Base-by-base conservation (phyloP, 2,797 vertebrate species). In the Erethizon dorsatum region DNA sequence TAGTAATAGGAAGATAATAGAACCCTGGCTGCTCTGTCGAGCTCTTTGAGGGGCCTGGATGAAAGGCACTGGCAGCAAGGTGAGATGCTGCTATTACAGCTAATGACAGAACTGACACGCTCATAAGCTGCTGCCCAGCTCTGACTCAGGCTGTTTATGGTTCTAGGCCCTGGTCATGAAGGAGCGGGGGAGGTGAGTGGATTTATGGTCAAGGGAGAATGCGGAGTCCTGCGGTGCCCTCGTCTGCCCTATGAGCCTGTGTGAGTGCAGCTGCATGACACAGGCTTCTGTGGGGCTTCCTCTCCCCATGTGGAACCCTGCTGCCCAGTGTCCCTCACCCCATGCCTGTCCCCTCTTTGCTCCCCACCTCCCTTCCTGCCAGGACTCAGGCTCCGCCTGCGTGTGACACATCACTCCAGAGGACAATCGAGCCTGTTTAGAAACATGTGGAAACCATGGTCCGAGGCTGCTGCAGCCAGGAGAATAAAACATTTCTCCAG, bases 141-240 rank as follows among this genome's bases (percentile, higher is more conserved):
- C 97, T 98, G 98, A 98, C 96, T 98, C 98, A 98, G 93, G 94
- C 96, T 97, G 92, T 98, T 98, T 97, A 97, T 75, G 14, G 94
- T 97, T 95, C 95, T 71, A 67, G 92, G 83, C 73, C 92, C 94
- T 28, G 71, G 71, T 57, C 13, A 47, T 61, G 37, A 82, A 41
- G 22, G 41, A 45, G 57, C 59, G 47, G 54, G 52, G 47, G 13
- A 37, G 71, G 24, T 41, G 88, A 85, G 52, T 96, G 88, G 83
- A 88, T 71, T 79, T 94, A 57, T 80, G 91, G 88, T 69, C 5
- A n/a, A 57, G 82, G 56, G 67, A 82, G 84, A 59, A 88, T 85
- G 50, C 75, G 92, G 54, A 89, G 71, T 57, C 63, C 13, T 33
- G 45, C 22, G 5, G 61, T 92, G 95, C 88, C 87, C 91, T 96